phyloP scores from a whole-genome alignment of 1,140 invertebrate genomes.

The Brachystomella parvula region DNA sequence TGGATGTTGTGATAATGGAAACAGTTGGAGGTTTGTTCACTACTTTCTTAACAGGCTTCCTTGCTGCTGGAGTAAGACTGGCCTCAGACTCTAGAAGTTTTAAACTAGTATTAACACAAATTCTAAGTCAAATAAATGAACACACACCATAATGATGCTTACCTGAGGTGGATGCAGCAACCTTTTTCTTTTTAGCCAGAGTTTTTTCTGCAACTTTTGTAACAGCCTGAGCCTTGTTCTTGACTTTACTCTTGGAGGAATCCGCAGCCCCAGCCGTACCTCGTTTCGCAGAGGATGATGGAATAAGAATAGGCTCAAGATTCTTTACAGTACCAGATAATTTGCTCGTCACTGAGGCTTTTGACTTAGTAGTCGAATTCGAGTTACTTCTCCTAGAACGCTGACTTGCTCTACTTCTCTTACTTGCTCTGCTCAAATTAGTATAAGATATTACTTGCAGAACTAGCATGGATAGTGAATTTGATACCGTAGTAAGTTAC shows the following conservation, averaged over 20 bases:
- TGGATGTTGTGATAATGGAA: slow-evolving; percentile 3
- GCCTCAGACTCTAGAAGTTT: slow-evolving; percentile 20
- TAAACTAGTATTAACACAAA: neutral
- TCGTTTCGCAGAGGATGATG: slow-evolving; percentile 7
- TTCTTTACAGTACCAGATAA: slow-evolving; percentile 26
- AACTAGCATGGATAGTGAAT: neutral
- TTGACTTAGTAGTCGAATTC: slow-evolving; percentile 8
- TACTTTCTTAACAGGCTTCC: slow-evolving; percentile 21
- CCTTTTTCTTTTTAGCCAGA: neutral
- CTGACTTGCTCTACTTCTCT: slow-evolving; percentile 20
- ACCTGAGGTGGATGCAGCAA: slow-evolving; percentile 3
- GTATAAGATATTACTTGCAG: slow-evolving; percentile 8
- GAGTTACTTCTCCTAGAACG: slow-evolving; percentile 18
- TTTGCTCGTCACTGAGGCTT: slow-evolving; percentile 11
- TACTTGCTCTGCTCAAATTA: slow-evolving; percentile 16
- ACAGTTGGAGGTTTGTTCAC: slow-evolving; percentile 20
- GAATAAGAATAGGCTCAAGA: slow-evolving; percentile 20
- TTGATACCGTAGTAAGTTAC: no score
- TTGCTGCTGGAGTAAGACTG: neutral
- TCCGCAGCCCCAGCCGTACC: slow-evolving; percentile 14
- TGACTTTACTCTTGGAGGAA: neutral
- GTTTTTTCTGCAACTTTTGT: neutral
- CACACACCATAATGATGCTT: neutral
- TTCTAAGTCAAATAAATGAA: neutral
- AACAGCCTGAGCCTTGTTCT: neutral